These are phyloP conservation scores for Mimas tiliae DNA, from an alignment of 2,888 invertebrate species.

Conservation along the genomic window DNA sequence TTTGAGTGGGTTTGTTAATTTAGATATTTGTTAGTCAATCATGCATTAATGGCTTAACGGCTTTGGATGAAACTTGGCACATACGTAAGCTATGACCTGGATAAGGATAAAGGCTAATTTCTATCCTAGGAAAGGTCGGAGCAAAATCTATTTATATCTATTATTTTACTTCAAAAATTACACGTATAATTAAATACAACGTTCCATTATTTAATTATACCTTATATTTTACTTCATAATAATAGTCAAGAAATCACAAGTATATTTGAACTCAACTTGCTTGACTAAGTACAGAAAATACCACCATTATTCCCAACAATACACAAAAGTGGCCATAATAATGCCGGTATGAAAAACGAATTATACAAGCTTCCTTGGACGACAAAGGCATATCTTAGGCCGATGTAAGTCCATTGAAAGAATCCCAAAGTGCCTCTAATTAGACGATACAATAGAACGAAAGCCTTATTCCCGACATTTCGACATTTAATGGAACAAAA, in stretches of 20 bases:
- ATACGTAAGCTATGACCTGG: no score
- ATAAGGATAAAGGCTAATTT: no score
- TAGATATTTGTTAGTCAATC: no score
- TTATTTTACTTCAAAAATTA: no score
- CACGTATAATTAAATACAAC: no score
- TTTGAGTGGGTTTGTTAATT: no score
- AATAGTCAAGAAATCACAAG: not conserved
- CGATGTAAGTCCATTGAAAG: slow-evolving; percentile 52
- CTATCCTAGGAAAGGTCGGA: no score
- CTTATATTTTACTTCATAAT: no score
- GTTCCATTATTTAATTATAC: no score
- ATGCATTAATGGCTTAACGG: no score
- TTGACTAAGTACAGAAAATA: not conserved
- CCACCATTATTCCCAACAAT: slow-evolving; percentile 11
- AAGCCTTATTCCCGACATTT: slow-evolving; percentile 40
- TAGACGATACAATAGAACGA: slow-evolving; percentile 62
- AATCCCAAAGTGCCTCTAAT: slow-evolving; percentile 64
- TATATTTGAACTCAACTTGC: not conserved
- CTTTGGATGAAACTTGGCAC: no score
- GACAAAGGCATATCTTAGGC: slow-evolving; percentile 37
- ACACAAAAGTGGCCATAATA: slow-evolving; percentile 11
- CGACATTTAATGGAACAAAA: slow-evolving; percentile 26
- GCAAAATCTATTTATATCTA: no score
- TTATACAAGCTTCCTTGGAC: slow-evolving; percentile 31
- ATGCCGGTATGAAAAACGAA: slow-evolving; percentile 25